A percentile compares a stretch with the other conserved stretches of the same genome.
Conservation (phyloP, 1,140 invertebrate genomes). For the Steinernema khuongi region DNA sequence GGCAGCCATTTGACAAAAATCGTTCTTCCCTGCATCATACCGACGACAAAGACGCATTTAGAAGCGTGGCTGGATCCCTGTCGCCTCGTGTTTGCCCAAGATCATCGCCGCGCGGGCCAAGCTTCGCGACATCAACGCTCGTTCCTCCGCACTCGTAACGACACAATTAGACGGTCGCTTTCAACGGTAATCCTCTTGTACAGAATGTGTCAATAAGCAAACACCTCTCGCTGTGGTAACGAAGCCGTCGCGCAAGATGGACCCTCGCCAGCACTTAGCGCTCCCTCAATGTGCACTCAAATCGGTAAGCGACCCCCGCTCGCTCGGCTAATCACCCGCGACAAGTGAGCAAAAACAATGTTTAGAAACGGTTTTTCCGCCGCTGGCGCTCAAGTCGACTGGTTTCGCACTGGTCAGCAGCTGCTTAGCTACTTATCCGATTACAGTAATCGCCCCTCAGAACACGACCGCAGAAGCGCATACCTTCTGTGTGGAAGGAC, state of each 20-base stretch:
- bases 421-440: background rate
- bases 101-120: background rate
- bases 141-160: background rate
- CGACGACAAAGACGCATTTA: too few relatives aligned
- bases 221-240: background rate
- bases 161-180: conserved; percentile 16
- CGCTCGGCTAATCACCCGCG: background rate
- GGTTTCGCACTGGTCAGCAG: background rate
- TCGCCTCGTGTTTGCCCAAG: background rate
- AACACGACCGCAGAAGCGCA: background rate
- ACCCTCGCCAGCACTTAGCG: background rate
- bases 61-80: too few relatives aligned
- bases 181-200: conserved; percentile 14
- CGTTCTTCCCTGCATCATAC: too few relatives aligned
- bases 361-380: background rate
- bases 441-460: background rate
- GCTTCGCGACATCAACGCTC: background rate
- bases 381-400: background rate
- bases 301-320: background rate
- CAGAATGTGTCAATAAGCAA: conserved; percentile 17
- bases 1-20: too few relatives aligned
- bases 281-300: background rate
- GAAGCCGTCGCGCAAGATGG: background rate
- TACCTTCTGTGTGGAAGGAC: conserved; percentile 30
- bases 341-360: background rate